phyloP scores from a whole-genome alignment of 2,113 vertebrate genomes.

The Struthidea cinerea region DNA sequence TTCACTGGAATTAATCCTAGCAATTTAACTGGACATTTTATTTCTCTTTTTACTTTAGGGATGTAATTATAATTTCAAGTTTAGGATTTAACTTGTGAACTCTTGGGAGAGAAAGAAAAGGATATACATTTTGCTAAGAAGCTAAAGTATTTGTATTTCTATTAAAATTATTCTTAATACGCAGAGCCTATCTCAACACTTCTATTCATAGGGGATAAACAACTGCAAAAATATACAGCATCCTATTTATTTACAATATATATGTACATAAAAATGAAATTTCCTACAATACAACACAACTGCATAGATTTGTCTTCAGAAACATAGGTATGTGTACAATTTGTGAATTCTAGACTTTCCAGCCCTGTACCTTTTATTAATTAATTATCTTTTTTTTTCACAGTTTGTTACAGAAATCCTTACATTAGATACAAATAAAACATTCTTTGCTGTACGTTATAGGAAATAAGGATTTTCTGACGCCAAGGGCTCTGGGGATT shows the following conservation, averaged over 20 bases:
- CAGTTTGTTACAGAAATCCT: conserved; percentile 59
- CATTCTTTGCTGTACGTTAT: conserved; percentile 38
- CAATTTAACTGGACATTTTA: not conserved
- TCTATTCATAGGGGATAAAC: conserved; percentile 66
- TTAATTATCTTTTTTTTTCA: conserved; percentile 34
- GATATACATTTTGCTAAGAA: conserved; percentile 54
- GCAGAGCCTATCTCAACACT: conserved; percentile 54
- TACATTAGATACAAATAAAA: conserved; percentile 54
- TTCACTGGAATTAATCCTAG: not conserved
- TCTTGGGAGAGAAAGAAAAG: conserved; percentile 32
- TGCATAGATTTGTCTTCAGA: conserved; percentile 76
- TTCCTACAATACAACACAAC: conserved; percentile 71
- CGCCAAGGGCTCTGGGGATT: not conserved
- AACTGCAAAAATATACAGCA: conserved; percentile 84
- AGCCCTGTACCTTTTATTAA: conserved; percentile 48
- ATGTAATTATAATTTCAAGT: not conserved
- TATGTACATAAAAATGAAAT: conserved; percentile 70
- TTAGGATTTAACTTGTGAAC: not conserved
- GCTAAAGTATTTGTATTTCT: conserved; percentile 49
- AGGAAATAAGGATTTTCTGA: conserved; percentile 46
- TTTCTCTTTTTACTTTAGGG: conserved; percentile 4
- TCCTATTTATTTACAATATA: conserved; percentile 80
- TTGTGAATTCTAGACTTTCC: conserved; percentile 33
- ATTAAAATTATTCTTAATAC: conserved; percentile 60
- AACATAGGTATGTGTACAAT: conserved; percentile 54